These are phyloP conservation scores for Poecile montanus DNA, from an alignment of 2,797 vertebrate genomes.

Conservation along the genomic window DNA sequence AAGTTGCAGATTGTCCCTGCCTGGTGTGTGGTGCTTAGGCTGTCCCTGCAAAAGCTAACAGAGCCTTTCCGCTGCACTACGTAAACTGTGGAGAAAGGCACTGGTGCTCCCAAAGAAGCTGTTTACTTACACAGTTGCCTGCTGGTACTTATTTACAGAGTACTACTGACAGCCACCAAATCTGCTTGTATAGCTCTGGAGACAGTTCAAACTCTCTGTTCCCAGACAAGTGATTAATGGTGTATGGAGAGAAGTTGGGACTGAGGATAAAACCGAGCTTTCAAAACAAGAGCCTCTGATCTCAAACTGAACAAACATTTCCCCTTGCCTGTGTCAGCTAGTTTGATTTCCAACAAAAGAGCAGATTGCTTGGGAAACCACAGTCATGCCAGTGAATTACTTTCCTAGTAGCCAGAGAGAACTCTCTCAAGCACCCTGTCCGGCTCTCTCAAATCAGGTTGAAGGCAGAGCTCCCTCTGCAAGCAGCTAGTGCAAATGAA, in stretches of 20 bases:
- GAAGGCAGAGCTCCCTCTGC: background rate
- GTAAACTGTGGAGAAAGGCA: background rate
- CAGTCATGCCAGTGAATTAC: background rate
- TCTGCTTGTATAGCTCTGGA: constrained; percentile 50
- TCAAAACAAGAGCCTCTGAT: constrained; percentile 64
- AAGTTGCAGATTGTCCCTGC: background rate
- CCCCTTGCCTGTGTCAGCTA: constrained; percentile 42
- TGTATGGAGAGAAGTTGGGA: background rate
- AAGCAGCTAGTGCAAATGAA: background rate
- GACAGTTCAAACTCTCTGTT: constrained; percentile 29
- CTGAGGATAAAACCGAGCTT: constrained; percentile 28
- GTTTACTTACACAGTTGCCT: constrained; percentile 61
- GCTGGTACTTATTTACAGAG: constrained; percentile 64
- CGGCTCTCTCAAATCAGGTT: background rate
- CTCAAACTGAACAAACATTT: constrained; percentile 42
- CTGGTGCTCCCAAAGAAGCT: constrained; percentile 23
- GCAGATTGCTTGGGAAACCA: background rate
- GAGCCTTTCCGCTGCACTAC: background rate
- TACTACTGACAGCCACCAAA: constrained; percentile 45
- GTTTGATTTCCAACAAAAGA: constrained; percentile 1
- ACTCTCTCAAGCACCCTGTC: background rate
- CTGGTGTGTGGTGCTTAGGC: background rate
- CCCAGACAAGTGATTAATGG: constrained; percentile 52
- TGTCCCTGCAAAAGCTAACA: background rate
- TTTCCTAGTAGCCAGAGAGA: background rate